Evolutionary conservation across 37 sponge, comb jelly and placozoan genomes (phyloP).

Genomic region (Ianthella basta): DNA sequence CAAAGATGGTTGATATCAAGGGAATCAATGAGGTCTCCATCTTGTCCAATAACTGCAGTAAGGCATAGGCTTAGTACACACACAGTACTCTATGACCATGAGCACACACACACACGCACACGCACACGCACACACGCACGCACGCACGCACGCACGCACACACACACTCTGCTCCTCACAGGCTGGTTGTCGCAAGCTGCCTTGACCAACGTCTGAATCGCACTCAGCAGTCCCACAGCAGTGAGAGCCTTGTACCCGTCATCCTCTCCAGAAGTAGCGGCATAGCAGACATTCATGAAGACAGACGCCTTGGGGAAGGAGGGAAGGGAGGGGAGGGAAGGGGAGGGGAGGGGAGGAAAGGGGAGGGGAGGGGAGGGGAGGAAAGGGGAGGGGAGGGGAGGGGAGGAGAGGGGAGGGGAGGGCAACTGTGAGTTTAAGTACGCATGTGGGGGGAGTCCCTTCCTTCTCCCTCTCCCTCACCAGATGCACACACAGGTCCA

Average conservation of each 20-base stretch:
- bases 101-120: not conserved
- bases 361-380: too few relatives aligned
- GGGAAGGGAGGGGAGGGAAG: not conserved
- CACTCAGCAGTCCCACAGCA: conserved; percentile 83
- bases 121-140: not conserved
- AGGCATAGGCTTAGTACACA: not conserved
- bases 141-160: not conserved
- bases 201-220: conserved; percentile 83
- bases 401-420: too few relatives aligned
- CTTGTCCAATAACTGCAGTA: conserved; percentile 52
- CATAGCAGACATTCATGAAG: conserved; percentile 4
- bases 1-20: conserved; percentile 61
- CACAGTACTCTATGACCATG: not conserved
- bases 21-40: conserved; percentile 56
- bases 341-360: too few relatives aligned
- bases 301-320: not conserved
- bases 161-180: conserved; percentile 24
- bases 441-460: not conserved
- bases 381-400: too few relatives aligned
- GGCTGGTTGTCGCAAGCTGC: conserved; percentile 63
- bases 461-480: conserved; percentile 39
- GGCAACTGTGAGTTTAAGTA: too few relatives aligned
- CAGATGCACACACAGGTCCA: conserved; percentile 69
- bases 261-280: conserved; percentile 58
- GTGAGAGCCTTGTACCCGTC: conserved; percentile 91